These are phyloP conservation scores for Falco biarmicus DNA, from an alignment of 2,797 vertebrate species.

Conservation along the genomic window DNA sequence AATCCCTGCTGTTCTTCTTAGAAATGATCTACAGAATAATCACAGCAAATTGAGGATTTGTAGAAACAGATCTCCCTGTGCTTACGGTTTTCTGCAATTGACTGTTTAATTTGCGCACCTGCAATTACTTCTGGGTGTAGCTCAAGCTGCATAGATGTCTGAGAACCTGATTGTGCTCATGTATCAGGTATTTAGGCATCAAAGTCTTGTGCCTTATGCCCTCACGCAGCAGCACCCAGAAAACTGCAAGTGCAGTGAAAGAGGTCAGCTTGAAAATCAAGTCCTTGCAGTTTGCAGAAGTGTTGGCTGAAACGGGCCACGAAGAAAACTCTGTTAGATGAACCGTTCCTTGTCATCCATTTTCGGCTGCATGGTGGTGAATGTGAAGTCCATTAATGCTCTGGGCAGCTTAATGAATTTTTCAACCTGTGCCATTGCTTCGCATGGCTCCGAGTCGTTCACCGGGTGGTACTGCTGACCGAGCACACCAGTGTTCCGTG, in stretches of 20 bases:
- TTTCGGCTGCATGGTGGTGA: not conserved
- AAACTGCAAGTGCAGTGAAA: not conserved
- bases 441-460: not conserved
- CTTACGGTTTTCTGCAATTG: not conserved
- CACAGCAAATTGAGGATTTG: not conserved
- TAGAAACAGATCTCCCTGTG: not conserved
- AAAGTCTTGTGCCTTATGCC: not conserved
- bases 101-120: not conserved
- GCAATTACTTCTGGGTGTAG: constrained; percentile 18
- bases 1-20: not conserved
- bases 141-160: not conserved
- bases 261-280: not conserved
- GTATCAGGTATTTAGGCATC: not conserved
- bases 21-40: not conserved
- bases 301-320: not conserved
- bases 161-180: not conserved
- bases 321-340: not conserved
- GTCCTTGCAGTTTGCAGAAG: not conserved
- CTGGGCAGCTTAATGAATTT: not conserved
- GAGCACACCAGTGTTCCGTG: accelerated
- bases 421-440: not conserved
- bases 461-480: not conserved
- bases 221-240: not conserved
- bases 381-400: not conserved
- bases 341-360: not conserved